Conservation (phyloP, 1,140 invertebrate species). For the Brachionus koreanus region DNA sequence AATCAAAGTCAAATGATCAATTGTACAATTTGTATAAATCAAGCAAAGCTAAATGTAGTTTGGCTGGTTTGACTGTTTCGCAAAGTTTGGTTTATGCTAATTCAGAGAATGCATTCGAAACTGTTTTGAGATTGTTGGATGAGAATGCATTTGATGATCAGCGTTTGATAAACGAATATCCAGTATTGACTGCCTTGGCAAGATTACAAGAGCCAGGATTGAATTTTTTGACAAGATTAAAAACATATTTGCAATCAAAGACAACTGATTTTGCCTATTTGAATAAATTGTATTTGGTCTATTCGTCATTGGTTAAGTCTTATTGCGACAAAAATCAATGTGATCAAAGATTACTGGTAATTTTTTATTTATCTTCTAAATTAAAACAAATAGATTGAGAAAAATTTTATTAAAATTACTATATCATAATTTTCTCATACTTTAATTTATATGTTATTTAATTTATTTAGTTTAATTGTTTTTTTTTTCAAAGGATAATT, state of each 20-base stretch:
- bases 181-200: slow-evolving; percentile 39
- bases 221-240: slow-evolving; percentile 7
- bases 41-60: slow-evolving; percentile 3
- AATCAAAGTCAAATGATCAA: background rate
- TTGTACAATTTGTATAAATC: background rate
- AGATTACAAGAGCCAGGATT: slow-evolving; percentile 15
- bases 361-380: background rate
- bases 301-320: slow-evolving; percentile 17
- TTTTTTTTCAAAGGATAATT: background rate
- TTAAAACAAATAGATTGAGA: too few relatives aligned
- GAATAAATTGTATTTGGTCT: slow-evolving; percentile 36
- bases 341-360: background rate
- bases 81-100: slow-evolving; percentile 34
- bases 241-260: background rate
- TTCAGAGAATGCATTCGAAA: background rate
- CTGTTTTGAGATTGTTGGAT: slow-evolving; percentile 17
- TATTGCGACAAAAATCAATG: slow-evolving; percentile 12
- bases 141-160: slow-evolving; percentile 20
- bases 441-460: background rate
- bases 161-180: slow-evolving; percentile 27
- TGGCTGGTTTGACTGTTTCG: slow-evolving; percentile 1
- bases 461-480: too few relatives aligned
- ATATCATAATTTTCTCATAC: background rate
- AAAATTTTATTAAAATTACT: too few relatives aligned
- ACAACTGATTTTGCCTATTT: background rate